These are phyloP conservation scores for Sturnus vulgaris DNA, from an alignment of 2,113 vertebrate genomes.

Conservation along the genomic window DNA sequence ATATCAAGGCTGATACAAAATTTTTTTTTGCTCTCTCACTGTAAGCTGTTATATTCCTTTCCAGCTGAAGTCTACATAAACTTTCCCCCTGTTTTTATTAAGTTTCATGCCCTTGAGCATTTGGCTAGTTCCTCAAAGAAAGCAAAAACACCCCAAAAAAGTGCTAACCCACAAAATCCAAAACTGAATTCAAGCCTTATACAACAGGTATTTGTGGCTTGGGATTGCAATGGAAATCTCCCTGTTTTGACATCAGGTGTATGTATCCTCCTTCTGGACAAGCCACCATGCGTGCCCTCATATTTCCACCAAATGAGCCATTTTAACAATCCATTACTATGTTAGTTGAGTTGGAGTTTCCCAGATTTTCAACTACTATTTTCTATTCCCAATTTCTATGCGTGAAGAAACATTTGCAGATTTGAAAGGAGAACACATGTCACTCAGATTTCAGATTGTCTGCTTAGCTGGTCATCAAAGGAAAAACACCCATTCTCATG, in stretches of 20 bases:
- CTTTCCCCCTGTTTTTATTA: neutral
- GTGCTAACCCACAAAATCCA: neutral
- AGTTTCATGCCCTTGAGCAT: neutral
- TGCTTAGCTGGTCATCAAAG: neutral
- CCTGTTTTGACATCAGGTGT: neutral
- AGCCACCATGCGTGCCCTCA: neutral
- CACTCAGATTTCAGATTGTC: neutral
- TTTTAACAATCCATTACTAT: neutral
- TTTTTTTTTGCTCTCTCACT: neutral
- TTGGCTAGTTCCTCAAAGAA: neutral
- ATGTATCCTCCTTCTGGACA: neutral
- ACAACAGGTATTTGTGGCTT: neutral
- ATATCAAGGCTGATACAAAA: neutral
- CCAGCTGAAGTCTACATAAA: neutral
- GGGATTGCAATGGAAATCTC: neutral
- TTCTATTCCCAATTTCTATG: neutral
- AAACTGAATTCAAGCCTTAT: neutral
- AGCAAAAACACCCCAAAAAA: neutral
- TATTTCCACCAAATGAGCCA: neutral
- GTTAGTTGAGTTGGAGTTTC: neutral
- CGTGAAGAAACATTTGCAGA: neutral
- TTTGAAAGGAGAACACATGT: neutral
- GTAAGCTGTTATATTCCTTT: neutral
- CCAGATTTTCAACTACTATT: neutral
- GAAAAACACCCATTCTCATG: neutral